Base-by-base conservation (phyloP, 2,888 invertebrate genomes). In the Aethes cnicana region DNA sequence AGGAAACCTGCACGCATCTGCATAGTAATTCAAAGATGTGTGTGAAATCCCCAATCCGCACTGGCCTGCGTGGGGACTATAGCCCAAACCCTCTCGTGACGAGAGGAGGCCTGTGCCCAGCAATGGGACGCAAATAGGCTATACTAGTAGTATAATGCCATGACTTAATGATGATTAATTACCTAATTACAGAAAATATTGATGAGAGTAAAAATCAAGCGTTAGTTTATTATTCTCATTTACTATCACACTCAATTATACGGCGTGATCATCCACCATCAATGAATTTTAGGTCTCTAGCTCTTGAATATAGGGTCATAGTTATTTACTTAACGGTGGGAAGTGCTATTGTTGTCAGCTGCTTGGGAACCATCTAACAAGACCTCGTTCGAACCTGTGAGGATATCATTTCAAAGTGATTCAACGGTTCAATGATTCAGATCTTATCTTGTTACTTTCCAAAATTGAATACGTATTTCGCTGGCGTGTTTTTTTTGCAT, bases 341-440 rank as follows among this genome's bases (percentile, higher is more conserved):
- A 49, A 42, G 20, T n/a, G 1, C 32, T 17, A 49, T 49, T 49
- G 49, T 49, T 11, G 2, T 11, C 7, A 6, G 14, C 12, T 36
- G 42, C 35, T 35, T 49, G 49, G 26, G 49, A 49, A 48, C 26
- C 17, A 20, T 21, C 16, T 8, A 35, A 20, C 20, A 42, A 49
- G 42, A 49, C 28, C n/a, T 26, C 35, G 35, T 16, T 35, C 32
- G 16, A 33, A n/a, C 28, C 36, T 23, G 33, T 35, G 11, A 20
- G 43, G 49, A 12, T 50, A 17, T 23, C 43, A 36, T 50, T 43
- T 39, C 11, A 23, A 6, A 17, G 43, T 36, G 43, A 50, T 50
- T 50, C 8, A 12, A 28, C 42, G 43, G 49, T 16, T 43, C 49
- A 49, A 49, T 32, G 47, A 18, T 42, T 28, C 28, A 21, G 49